Evolutionary conservation across 2,113 vertebrate species (phyloP).

Genomic region (Ascaphus truei): DNA sequence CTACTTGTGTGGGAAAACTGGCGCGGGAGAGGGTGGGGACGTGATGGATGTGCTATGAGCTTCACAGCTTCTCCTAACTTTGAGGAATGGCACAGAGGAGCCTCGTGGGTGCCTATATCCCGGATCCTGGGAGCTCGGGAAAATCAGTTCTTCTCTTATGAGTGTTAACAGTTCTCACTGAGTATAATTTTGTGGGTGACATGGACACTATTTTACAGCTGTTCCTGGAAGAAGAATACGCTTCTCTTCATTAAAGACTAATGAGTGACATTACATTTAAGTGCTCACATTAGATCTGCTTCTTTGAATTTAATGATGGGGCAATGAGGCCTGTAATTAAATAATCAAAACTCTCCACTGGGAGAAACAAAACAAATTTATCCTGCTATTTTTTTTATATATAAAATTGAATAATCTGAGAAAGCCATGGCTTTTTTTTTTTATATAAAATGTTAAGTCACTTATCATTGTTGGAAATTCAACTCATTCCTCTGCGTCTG

Average conservation of each 20-base stretch:
- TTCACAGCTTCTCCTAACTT: no score
- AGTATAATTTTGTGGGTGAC: constrained; percentile 64
- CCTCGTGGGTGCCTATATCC: no score
- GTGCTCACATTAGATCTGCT: constrained; percentile 75
- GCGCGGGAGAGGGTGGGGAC: no score
- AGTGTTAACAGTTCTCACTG: constrained; percentile 13
- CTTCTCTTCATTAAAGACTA: constrained; percentile 77
- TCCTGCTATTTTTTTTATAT: constrained; percentile 51
- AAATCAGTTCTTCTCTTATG: no score
- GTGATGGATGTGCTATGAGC: no score
- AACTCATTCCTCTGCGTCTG: background rate
- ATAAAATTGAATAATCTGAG: constrained; percentile 48
- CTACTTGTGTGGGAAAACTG: no score
- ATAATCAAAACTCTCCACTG: constrained; percentile 67
- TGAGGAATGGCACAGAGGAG: background rate
- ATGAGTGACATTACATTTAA: constrained; percentile 80
- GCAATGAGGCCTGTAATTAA: constrained; percentile 84
- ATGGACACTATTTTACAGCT: constrained; percentile 68
- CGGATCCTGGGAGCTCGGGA: no score
- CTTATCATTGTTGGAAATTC: background rate
- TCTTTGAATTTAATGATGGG: constrained; percentile 79
- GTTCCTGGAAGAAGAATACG: constrained; percentile 67
- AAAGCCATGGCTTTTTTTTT: constrained; percentile 38
- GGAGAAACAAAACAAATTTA: constrained; percentile 75
- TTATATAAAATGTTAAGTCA: background rate